These are phyloP conservation scores for Meloidogyne floridensis DNA, from an alignment of 1,140 invertebrate species.

Conservation along the genomic window DNA sequence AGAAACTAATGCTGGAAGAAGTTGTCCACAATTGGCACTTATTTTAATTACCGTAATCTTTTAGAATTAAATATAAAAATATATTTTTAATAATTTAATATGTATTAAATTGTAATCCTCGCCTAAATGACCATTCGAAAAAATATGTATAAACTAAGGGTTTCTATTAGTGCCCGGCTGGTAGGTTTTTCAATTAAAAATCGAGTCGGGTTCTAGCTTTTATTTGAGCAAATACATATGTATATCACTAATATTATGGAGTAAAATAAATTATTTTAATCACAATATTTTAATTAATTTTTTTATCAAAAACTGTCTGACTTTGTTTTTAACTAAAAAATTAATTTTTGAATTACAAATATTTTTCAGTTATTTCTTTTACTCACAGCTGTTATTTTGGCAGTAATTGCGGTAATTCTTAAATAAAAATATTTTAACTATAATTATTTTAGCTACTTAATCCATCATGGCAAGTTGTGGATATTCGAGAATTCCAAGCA, in stretches of 20 bases:
- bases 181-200: no score
- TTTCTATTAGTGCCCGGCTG: no score
- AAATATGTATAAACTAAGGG: no score
- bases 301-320: no score
- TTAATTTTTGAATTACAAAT: neutral
- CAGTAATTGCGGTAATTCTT: constrained; percentile 45
- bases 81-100: constrained; percentile 14
- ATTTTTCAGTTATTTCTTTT: constrained; percentile 48
- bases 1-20: constrained; percentile 21
- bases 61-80: neutral
- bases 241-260: no score
- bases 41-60: constrained; percentile 29
- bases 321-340: constrained; percentile 16
- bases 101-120: no score
- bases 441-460: constrained; percentile 25
- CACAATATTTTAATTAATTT: no score
- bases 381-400: constrained; percentile 52
- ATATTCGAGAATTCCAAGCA: constrained; percentile 61
- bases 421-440: no score
- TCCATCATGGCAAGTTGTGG: constrained; percentile 64
- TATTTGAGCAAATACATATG: no score
- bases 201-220: no score
- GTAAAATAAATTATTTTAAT: no score
- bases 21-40: constrained; percentile 33
- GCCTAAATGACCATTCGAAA: no score